phyloP scores from a whole-genome alignment of 1,140 invertebrate species.

The Heliconius congener region DNA sequence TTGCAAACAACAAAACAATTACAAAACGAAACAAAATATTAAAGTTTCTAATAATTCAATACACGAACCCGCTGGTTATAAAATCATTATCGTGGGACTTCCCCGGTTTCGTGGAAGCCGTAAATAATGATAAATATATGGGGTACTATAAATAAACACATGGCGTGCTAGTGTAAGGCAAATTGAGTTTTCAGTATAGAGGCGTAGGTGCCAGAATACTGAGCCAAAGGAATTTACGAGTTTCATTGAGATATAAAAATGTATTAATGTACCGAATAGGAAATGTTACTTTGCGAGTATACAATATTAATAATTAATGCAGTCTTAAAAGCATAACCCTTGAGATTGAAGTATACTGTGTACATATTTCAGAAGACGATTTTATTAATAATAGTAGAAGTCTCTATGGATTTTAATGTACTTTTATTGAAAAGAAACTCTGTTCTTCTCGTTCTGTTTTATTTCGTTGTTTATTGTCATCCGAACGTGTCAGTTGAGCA shows the following conservation, averaged over 20 bases:
- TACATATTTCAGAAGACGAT: no score
- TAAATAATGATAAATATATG: constrained; percentile 32
- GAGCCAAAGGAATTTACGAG: background rate
- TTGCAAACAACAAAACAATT: background rate
- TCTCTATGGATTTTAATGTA: no score
- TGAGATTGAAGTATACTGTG: background rate
- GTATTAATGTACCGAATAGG: constrained; percentile 3
- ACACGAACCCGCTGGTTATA: constrained; percentile 10
- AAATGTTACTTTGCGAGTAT: background rate
- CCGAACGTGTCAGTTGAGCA: no score
- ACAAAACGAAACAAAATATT: background rate
- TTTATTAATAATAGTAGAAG: no score
- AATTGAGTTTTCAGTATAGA: background rate
- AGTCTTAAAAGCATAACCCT: background rate
- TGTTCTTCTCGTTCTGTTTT: no score
- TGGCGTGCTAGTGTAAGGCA: background rate
- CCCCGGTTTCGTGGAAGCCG: constrained; percentile 35
- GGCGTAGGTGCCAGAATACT: background rate
- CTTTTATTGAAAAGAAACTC: no score
- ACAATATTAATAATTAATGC: background rate
- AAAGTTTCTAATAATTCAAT: background rate
- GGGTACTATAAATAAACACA: constrained; percentile 19
- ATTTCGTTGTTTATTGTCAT: no score
- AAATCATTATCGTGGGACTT: constrained; percentile 34
- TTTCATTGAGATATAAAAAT: constrained; percentile 9